Base-by-base conservation (phyloP, 1,140 invertebrate genomes). In the Macrobrachium nipponense region DNA sequence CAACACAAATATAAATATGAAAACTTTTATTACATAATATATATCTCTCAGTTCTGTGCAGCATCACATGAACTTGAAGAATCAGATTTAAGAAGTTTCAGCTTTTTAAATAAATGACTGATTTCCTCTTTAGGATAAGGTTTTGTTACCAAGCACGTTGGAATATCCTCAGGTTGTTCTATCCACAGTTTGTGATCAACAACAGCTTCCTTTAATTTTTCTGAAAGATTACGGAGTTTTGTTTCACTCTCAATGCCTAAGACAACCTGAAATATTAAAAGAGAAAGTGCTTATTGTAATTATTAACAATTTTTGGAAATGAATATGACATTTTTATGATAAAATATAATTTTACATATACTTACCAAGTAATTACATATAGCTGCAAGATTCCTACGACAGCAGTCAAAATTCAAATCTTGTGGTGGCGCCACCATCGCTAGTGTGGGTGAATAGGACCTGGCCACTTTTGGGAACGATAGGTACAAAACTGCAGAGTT, bases 121-220 rank as follows among this genome's bases (percentile, higher is more conserved):
- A 99, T 92, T 80, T 94, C 92, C 70, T 95, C 93, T 92, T 98
- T 99, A 0, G 94, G 93, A 91, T 98, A 98, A 12, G 98, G 98
- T 91, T 98, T 98, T 0, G 96, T 92, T 51, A 96, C 98, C 86
- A 99, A 92, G 92, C 98, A 99, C 2, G 98, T 99, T 66, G 97
- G 94, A 90, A 98, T 95, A 92, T 98, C 97, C 93, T 99, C 98
- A 17, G 98, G 98, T 90, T 99, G 97, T 93, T 99, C 98, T 87
- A 97, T 95, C 98, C 98, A 99, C 23, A 99, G 90, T 91, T 98
- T 98, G 91, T 99, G 96, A 88, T 94, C 93, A 77, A 99, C 95
- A 44, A 94, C 93, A 88, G 95, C 94, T 89, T 94, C 92, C 70
- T 92, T n/a, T 73, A 99, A 91, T 23, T 85, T 83, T 68, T 87